phyloP scores from a whole-genome alignment of 64 coral and sea anemone genomes.

The Stylophora pistillata region DNA sequence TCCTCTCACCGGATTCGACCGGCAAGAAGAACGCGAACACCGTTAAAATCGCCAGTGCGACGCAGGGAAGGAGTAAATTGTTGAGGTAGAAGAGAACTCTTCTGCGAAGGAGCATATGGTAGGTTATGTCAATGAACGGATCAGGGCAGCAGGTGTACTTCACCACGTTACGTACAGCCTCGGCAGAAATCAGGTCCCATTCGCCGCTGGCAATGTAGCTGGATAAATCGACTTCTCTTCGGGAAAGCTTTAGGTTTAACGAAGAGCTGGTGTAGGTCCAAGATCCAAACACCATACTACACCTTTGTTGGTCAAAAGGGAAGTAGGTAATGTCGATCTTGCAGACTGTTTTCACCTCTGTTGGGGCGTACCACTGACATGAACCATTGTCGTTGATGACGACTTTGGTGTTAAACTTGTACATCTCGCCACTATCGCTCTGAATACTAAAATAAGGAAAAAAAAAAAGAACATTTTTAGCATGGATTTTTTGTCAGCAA shows the following conservation, averaged over 20 bases:
- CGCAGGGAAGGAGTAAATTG: constrained; percentile 81
- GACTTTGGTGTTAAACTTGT: constrained; percentile 92
- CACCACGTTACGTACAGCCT: constrained; percentile 67
- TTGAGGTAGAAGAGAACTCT: constrained; percentile 88
- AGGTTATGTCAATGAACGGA: constrained; percentile 82
- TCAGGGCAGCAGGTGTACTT: constrained; percentile 92
- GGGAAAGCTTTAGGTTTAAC: constrained; percentile 64
- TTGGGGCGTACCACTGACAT: constrained; percentile 86
- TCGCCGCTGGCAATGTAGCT: constrained; percentile 85
- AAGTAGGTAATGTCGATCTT: constrained; percentile 95
- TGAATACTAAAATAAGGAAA: constrained; percentile 52
- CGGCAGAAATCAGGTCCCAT: constrained; percentile 75
- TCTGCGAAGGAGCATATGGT: constrained; percentile 63
- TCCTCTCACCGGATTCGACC: constrained; percentile 70
- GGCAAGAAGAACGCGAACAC: constrained; percentile 74
- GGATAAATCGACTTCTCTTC: constrained; percentile 67
- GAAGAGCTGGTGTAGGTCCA: constrained; percentile 82
- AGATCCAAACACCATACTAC: constrained; percentile 82
- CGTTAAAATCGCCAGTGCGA: constrained; percentile 61
- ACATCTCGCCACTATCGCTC: constrained; percentile 89
- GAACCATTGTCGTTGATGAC: constrained; percentile 71
- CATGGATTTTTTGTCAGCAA: too few species aligned
- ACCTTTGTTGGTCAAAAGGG: constrained; percentile 85
- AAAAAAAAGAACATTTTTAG: too few species aligned
- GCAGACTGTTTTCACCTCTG: constrained; percentile 93